phyloP scores from a whole-genome alignment of 2,113 vertebrate genomes.

The Jaculus jaculus region DNA sequence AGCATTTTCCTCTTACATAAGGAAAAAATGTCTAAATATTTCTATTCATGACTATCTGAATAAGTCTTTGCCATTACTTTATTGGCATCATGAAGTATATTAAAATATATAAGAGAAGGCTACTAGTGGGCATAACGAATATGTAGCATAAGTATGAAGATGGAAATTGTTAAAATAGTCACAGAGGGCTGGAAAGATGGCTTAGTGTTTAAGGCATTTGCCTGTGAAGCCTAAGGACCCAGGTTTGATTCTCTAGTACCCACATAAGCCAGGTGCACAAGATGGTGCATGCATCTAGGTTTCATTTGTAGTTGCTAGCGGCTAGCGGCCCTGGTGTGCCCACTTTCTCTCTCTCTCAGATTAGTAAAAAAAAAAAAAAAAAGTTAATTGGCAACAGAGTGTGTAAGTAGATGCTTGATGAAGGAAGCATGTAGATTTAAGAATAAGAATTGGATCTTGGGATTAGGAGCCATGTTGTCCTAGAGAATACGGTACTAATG shows the following conservation, averaged over 20 bases:
- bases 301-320: too few relatives aligned
- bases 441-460: not conserved
- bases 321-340: too few relatives aligned
- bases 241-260: too few relatives aligned
- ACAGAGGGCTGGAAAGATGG: not conserved
- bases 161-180: conserved; percentile 12
- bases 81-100: conserved; percentile 16
- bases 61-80: not conserved
- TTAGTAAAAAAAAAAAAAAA: too few relatives aligned
- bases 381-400: not conserved
- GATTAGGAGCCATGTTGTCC: not conserved
- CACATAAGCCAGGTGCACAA: too few relatives aligned
- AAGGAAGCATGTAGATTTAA: conserved; percentile 28
- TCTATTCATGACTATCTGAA: conserved; percentile 18
- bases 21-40: conserved; percentile 17
- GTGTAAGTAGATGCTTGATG: not conserved
- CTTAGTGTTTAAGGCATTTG: too few relatives aligned
- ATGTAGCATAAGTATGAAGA: not conserved
- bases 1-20: not conserved
- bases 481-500: not conserved
- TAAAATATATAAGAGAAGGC: not conserved
- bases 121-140: conserved; percentile 1
- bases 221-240: too few relatives aligned
- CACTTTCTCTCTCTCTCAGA: too few relatives aligned
- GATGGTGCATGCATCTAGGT: too few relatives aligned